A percentile compares a stretch with the other conserved stretches of the same genome.
Evolutionary conservation across 1,140 invertebrate species (phyloP).

Genomic region (Aphaenogaster rudis): DNA sequence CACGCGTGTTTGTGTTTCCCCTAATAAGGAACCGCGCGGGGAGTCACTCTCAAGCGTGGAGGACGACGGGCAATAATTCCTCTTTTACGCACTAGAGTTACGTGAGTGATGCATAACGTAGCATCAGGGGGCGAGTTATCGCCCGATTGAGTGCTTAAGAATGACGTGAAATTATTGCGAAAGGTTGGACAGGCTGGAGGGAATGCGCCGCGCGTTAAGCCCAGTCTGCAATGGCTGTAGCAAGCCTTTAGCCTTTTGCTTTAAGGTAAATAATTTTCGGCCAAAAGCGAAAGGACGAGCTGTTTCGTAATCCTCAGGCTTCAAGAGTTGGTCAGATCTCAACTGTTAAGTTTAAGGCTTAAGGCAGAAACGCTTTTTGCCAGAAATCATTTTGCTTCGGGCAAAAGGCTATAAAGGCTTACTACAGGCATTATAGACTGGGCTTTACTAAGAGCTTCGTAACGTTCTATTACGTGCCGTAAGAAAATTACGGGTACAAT

Average conservation of each 20-base stretch:
- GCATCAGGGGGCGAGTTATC: background rate
- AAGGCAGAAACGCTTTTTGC: no score
- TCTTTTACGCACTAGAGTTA: slow-evolving; percentile 41
- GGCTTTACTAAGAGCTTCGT: no score
- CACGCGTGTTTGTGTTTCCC: slow-evolving; percentile 8
- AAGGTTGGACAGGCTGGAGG: background rate
- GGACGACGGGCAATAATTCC: slow-evolving; percentile 13
- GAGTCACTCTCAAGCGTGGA: background rate
- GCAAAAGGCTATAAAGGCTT: no score
- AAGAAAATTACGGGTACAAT: background rate
- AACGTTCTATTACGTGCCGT: background rate
- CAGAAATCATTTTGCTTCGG: no score
- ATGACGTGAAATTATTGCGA: slow-evolving; percentile 19
- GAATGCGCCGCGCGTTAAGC: background rate
- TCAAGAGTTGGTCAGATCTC: no score
- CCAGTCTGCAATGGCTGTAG: no score
- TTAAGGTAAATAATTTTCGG: no score
- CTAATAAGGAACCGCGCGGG: slow-evolving; percentile 22
- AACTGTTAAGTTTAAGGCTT: no score
- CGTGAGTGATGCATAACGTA: slow-evolving; percentile 18
- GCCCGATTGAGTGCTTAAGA: slow-evolving; percentile 21
- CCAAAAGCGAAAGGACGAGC: no score
- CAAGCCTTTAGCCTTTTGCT: no score
- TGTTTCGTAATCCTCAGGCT: no score
- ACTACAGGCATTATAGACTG: no score